Conservation (phyloP, 2,797 vertebrate species). For the Myotis vivesi region DNA sequence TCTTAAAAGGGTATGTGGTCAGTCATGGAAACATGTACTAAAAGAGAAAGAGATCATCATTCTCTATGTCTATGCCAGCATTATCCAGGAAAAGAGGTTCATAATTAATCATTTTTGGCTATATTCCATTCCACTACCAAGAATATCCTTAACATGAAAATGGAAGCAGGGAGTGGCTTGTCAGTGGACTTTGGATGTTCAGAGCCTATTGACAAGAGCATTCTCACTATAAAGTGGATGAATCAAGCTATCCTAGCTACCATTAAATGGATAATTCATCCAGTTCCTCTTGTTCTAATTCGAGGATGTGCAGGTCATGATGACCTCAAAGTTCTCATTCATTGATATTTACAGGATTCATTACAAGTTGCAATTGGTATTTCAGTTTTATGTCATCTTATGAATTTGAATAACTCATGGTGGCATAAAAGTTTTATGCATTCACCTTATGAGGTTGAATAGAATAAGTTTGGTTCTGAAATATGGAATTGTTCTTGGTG, state of each 20-base stretch:
- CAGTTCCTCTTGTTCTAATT: conserved; percentile 29
- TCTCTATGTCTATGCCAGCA: not conserved
- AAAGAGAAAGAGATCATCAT: not conserved
- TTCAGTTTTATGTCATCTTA: conserved; percentile 29
- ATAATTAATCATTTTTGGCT: not conserved
- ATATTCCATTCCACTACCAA: not conserved
- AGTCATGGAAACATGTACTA: not conserved
- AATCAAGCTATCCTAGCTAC: not conserved
- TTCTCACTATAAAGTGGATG: not conserved
- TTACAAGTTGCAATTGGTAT: not conserved
- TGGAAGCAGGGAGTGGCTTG: not conserved
- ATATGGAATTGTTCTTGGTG: not conserved
- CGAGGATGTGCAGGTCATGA: not conserved
- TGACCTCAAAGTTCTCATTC: conserved; percentile 17
- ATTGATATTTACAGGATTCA: not conserved
- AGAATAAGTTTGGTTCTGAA: not conserved
- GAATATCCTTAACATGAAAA: not conserved
- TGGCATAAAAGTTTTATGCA: not conserved
- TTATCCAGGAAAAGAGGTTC: not conserved
- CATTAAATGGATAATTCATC: conserved; percentile 5
- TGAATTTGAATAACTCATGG: not conserved
- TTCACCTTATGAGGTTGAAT: not conserved
- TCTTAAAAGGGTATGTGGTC: not conserved
- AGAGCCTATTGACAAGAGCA: not conserved
- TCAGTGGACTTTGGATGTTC: not conserved